A percentile compares a stretch with the other conserved stretches of the same genome.
phyloP scores from a whole-genome alignment of 2,888 invertebrate species.

The Caenorhabditis panamensis region DNA sequence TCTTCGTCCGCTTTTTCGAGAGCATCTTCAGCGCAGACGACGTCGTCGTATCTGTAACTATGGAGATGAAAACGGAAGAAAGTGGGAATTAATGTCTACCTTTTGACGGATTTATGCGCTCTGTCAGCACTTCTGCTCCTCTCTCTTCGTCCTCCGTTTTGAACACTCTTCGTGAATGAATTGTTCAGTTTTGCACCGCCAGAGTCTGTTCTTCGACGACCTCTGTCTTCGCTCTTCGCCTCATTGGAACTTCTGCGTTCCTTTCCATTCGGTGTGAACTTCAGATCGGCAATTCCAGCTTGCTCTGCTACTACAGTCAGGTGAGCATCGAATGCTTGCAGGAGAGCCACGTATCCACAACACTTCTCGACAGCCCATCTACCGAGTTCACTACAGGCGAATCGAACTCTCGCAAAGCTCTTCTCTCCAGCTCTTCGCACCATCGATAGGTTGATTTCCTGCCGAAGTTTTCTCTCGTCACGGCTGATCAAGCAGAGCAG shows the following conservation, averaged over 20 bases:
- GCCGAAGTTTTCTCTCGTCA: constrained; percentile 69
- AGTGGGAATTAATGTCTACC: constrained; percentile 9
- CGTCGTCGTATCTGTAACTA: constrained; percentile 56
- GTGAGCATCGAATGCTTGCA: constrained; percentile 72
- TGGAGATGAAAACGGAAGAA: neutral
- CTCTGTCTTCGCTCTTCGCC: constrained; percentile 29
- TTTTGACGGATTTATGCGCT: constrained; percentile 49
- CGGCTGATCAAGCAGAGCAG: constrained; percentile 75
- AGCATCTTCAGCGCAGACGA: constrained; percentile 57
- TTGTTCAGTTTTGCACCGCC: constrained; percentile 26
- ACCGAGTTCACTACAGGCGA: constrained; percentile 68
- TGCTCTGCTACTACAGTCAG: constrained; percentile 66
- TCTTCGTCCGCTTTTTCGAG: constrained; percentile 53
- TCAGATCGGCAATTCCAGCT: constrained; percentile 47
- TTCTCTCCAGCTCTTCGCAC: constrained; percentile 61
- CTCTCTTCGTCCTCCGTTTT: constrained; percentile 46
- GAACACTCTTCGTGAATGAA: constrained; percentile 26
- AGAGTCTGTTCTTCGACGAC: constrained; percentile 26
- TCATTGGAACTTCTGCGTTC: constrained; percentile 18
- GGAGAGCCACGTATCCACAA: constrained; percentile 72
- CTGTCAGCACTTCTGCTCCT: constrained; percentile 66
- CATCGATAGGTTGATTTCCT: constrained; percentile 53
- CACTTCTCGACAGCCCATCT: constrained; percentile 77
- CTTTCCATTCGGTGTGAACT: constrained; percentile 22
- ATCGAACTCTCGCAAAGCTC: constrained; percentile 61